Conservation (phyloP, 2,888 invertebrate genomes). For the Drosophila histrio region DNA sequence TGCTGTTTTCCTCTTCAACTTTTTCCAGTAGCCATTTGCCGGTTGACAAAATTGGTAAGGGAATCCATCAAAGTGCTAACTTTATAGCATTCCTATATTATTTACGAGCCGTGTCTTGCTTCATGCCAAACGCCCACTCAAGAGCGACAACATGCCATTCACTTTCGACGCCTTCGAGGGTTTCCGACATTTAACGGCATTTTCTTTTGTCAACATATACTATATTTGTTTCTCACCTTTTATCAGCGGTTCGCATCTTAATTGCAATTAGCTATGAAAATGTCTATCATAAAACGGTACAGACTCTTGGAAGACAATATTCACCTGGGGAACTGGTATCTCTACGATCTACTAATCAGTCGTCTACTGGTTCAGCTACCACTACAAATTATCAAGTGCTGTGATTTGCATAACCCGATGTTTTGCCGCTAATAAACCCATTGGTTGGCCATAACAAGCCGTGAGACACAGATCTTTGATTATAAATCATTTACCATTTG, state of each 20-base stretch:
- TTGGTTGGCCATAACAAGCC: slow-evolving; percentile 59
- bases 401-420: slow-evolving; percentile 64
- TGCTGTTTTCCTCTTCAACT: neutral
- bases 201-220: slow-evolving; percentile 45
- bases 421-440: slow-evolving; percentile 57
- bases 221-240: slow-evolving; percentile 64
- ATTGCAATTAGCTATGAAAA: slow-evolving; percentile 75
- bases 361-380: slow-evolving; percentile 35
- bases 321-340: slow-evolving; percentile 22
- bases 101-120: slow-evolving; percentile 37
- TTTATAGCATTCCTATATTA: slow-evolving; percentile 29
- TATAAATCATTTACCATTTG: slow-evolving; percentile 70
- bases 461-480: slow-evolving; percentile 19
- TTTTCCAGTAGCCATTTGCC: neutral
- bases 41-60: slow-evolving; percentile 15
- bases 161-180: slow-evolving; percentile 43
- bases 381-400: slow-evolving; percentile 44
- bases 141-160: slow-evolving; percentile 32
- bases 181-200: slow-evolving; percentile 6
- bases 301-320: slow-evolving; percentile 4
- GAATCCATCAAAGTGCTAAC: slow-evolving; percentile 23
- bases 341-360: slow-evolving; percentile 53
- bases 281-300: slow-evolving; percentile 53
- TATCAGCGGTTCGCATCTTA: slow-evolving; percentile 65
- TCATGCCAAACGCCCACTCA: slow-evolving; percentile 34